A percentile compares a stretch with the other conserved stretches of the same genome.
Conservation (phyloP, 2,888 invertebrate species). For the Brachycybe producta region DNA sequence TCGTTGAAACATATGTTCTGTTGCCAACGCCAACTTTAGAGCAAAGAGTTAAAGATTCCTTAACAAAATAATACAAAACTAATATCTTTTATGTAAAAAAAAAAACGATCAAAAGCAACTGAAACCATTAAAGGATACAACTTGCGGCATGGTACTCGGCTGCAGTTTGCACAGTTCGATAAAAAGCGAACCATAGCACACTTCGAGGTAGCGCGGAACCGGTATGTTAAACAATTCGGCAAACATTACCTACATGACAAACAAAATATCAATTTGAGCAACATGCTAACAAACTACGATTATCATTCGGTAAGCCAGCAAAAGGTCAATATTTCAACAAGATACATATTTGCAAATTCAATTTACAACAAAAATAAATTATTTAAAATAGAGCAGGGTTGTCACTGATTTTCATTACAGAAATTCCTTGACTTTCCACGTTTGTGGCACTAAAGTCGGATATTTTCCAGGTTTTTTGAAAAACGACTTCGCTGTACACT, state of each 20-base stretch:
- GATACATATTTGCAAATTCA: background rate
- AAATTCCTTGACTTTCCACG: no score
- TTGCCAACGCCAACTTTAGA: slow-evolving; percentile 71
- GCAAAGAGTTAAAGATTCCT: background rate
- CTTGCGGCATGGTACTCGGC: slow-evolving; percentile 92
- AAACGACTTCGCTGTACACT: no score
- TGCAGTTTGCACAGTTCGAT: slow-evolving; percentile 95
- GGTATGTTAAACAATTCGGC: slow-evolving; percentile 88
- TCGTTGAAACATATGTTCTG: slow-evolving; percentile 89
- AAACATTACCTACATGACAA: slow-evolving; percentile 59
- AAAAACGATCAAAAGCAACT: background rate
- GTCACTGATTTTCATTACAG: no score
- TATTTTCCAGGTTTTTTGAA: no score
- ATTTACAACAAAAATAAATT: no score
- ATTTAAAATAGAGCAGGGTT: no score
- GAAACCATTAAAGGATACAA: slow-evolving; percentile 28
- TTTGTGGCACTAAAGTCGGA: no score
- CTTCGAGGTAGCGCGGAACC: slow-evolving; percentile 71
- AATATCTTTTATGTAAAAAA: background rate
- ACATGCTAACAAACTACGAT: no score
- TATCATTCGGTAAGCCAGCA: background rate
- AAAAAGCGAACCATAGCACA: slow-evolving; percentile 85
- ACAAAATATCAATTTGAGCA: no score
- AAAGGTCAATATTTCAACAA: background rate
- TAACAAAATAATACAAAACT: background rate